These are phyloP conservation scores for Drosophila eugracilis DNA, from an alignment of 1,140 invertebrate genomes.

Conservation along the genomic window DNA sequence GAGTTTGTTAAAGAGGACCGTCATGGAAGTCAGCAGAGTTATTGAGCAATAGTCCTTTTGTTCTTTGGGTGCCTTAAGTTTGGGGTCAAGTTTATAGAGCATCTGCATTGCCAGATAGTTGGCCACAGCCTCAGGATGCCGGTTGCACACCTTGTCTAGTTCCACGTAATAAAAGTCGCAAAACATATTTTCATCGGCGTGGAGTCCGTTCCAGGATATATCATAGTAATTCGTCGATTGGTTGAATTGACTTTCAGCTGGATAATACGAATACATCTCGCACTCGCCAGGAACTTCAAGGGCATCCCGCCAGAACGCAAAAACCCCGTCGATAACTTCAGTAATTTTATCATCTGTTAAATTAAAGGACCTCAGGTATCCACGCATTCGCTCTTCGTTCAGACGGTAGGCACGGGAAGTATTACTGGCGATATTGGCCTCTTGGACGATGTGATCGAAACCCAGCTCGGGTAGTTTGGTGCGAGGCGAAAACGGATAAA, in stretches of 20 bases:
- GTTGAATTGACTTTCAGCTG: background rate
- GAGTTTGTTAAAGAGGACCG: slow-evolving; percentile 55
- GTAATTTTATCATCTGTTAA: slow-evolving; percentile 39
- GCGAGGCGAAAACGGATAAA: slow-evolving; percentile 65
- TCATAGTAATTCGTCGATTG: slow-evolving; percentile 58
- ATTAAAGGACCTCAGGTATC: slow-evolving; percentile 49
- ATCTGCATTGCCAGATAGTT: slow-evolving; percentile 77
- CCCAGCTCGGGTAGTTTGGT: slow-evolving; percentile 68
- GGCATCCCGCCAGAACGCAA: slow-evolving; percentile 61
- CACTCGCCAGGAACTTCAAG: slow-evolving; percentile 40
- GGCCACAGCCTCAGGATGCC: slow-evolving; percentile 55
- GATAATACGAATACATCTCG: too few relatives aligned
- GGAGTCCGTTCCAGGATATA: slow-evolving; percentile 58
- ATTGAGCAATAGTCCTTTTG: slow-evolving; percentile 78
- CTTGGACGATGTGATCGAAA: slow-evolving; percentile 65
- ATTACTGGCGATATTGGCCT: slow-evolving; percentile 60
- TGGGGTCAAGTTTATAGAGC: slow-evolving; percentile 67
- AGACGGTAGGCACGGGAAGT: slow-evolving; percentile 47
- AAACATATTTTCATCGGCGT: background rate
- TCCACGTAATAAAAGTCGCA: slow-evolving; percentile 58
- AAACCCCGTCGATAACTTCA: slow-evolving; percentile 47
- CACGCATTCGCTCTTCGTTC: slow-evolving; percentile 63
- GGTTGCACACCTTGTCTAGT: slow-evolving; percentile 57
- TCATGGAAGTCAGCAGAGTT: slow-evolving; percentile 26
- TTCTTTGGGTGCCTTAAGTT: slow-evolving; percentile 53